Conservation (phyloP, 2,888 invertebrate species). For the Bibio marci region DNA sequence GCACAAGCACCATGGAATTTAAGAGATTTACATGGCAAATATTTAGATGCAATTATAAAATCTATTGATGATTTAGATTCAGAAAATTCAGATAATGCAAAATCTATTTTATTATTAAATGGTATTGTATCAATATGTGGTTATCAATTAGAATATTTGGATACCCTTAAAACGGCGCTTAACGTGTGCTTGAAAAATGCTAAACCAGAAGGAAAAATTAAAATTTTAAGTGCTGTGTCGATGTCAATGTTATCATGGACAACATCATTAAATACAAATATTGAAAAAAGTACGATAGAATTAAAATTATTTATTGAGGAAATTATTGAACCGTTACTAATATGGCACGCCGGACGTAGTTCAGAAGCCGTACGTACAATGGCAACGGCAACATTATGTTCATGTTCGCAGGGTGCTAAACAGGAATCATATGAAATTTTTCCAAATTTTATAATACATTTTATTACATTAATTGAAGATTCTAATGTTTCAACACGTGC, state of each 20-base stretch:
- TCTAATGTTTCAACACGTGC: conserved; percentile 21
- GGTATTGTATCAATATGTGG: conserved; percentile 21
- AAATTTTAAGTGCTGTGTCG: conserved; percentile 23
- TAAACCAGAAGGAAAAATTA: conserved; percentile 22
- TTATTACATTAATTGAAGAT: conserved; percentile 24
- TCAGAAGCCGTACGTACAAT: conserved; percentile 26
- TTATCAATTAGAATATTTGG: conserved; percentile 18
- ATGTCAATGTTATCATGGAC: conserved; percentile 12
- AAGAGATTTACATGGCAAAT: conserved; percentile 17
- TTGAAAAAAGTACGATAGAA: conserved; percentile 15
- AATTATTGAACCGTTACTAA: conserved; percentile 20
- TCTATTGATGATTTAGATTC: conserved; percentile 23
- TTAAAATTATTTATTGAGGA: conserved; percentile 15
- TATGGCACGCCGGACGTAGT: conserved; percentile 24
- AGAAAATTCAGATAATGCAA: conserved; percentile 19
- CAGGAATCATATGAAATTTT: conserved; percentile 17
- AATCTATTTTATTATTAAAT: conserved; percentile 22
- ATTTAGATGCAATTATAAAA: conserved; percentile 16
- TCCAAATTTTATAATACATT: conserved; percentile 16
- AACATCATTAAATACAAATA: conserved; percentile 10
- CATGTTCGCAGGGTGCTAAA: conserved; percentile 21
- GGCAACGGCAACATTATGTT: conserved; percentile 25
- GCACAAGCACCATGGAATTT: not conserved
- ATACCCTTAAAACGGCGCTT: conserved; percentile 17
- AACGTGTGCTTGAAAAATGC: conserved; percentile 19